Conservation (phyloP, 23 tunicate species). For the Phallusia fumigata region DNA sequence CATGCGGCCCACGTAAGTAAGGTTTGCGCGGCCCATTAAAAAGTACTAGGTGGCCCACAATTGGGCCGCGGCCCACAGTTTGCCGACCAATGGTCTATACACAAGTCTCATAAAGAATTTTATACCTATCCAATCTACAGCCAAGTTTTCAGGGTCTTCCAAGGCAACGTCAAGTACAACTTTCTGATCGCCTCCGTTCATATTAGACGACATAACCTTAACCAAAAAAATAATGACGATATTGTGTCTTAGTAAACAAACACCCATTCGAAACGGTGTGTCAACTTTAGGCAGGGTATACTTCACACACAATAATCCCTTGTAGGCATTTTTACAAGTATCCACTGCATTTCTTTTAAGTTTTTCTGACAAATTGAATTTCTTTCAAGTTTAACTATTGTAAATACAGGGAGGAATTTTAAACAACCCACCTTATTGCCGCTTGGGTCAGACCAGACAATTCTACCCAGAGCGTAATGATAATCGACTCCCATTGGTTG, state of each 20-base stretch:
- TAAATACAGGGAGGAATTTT: too few species aligned
- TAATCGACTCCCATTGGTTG: constrained; percentile 78
- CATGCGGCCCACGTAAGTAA: too few species aligned
- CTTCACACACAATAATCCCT: too few species aligned
- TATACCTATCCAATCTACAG: constrained; percentile 87
- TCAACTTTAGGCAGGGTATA: too few species aligned
- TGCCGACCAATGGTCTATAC: too few species aligned
- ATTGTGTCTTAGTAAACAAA: not conserved
- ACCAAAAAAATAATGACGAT: too few species aligned
- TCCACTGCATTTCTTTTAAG: not conserved
- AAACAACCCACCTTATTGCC: constrained; percentile 19
- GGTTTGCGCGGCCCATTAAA: too few species aligned
- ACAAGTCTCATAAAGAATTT: too few species aligned
- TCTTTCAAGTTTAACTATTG: not conserved
- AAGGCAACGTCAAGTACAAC: constrained; percentile 37
- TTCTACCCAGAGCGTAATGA: constrained; percentile 51
- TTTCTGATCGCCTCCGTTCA: constrained; percentile 45
- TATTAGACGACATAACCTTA: constrained; percentile 70
- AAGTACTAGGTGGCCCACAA: too few species aligned
- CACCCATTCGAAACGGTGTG: not conserved
- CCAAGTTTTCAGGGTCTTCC: constrained; percentile 68
- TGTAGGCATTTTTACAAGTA: not conserved
- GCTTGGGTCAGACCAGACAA: constrained; percentile 73
- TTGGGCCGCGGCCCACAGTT: too few species aligned
- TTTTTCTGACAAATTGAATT: not conserved